Base-by-base conservation (phyloP, 2,113 vertebrate species). In the Copsychus sechellarum region DNA sequence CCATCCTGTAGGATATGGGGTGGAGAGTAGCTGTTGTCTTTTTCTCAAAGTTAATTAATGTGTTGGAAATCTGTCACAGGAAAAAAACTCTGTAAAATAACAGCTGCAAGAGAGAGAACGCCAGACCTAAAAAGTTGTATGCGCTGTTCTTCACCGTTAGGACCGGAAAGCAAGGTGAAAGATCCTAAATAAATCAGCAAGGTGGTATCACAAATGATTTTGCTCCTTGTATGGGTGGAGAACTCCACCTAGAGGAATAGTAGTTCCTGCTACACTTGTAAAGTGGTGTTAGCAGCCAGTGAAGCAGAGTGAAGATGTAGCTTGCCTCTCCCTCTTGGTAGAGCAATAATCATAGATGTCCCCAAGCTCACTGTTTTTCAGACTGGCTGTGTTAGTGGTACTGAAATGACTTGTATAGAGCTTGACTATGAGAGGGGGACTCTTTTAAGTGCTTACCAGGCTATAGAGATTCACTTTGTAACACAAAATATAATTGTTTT, bases 41-140 rank as follows among this genome's bases (percentile, higher is more conserved):
- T 93, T 56, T 72, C 53, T 89, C 29, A 21, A 81, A 93, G 42
- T 86, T 89, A 74, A 96, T 90, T 88, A 73, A 92, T 56, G 31
- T 97, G 48, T 66, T 97, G 64, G 92, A 83, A 96, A 97, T 96
- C 74, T 93, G 83, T 97, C 95, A 79, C 93, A 98, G 98, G 96
- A 29, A 97, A 97, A 93, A 88, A 87, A 87, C 34, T 93, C 87
- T 94, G 69, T 95, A 97, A 97, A 95, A 90, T 97, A 95, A 91
- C 96, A 86, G 69, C 95, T 94, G 84, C 86, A 58, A 90, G 82
- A 96, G 94, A 97, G 95, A 97, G 94, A 96, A 96, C 86, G 93
- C 95, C 88, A 48, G 60, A 86, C 76, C 47, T 78, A 81, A 64
- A 93, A 83, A 34, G 56, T 38, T 50, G 26, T 85, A 64, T 67